Evolutionary conservation across 1,140 invertebrate genomes (phyloP), one percentile per base, ranked within the genome.

Genomic region (Carposina sasakii): DNA sequence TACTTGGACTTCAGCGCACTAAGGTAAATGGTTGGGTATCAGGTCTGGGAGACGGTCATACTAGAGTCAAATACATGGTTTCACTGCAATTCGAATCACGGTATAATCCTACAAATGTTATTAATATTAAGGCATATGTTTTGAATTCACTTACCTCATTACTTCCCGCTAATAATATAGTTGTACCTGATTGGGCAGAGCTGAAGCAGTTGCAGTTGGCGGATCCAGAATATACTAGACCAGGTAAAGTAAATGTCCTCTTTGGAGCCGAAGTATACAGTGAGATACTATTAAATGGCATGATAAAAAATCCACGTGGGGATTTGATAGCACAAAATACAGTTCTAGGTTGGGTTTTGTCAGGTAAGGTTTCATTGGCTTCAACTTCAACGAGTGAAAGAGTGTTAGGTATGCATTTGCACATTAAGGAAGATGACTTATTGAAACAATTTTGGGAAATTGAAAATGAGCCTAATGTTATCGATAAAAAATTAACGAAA

Each of bases 221-320:
- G 12, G 56, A 58, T 43, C 55, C 55, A 6, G n/a, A 48, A 8
- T 57, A 34, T 44, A 6, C n/a, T 3, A 21, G 6, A 23, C 49
- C 55, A 19, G 31, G 28, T 17, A 24, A 23, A 15, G 49, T 53
- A 8, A 45, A 57, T 6, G 28, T 57, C 1, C 20, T 57, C n/a
- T 30, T 57, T 9, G 55, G 55, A 22, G 55, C 26, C 6, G 55
- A 57, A 13, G 33, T 49, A 15, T 39, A 33, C 22, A 26, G n/a
- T 16, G 3, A 54, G 22, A 48, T 54, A 43, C 15, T 54, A 13
- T 5, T 26, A 5, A 24, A 30, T 6, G 51, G 51, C 3, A 15
- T 53, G 3, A 13, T 41, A 10, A 53, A 41, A 40, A 9, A 31
- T 13, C 44, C 1, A n/a, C n/a, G n/a, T 22, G 9, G 8, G 0